A percentile compares a stretch with the other conserved stretches of the same genome.
These are phyloP conservation scores for Spermophilus dauricus DNA, from an alignment of 2,113 vertebrate species.

Conservation along the genomic window DNA sequence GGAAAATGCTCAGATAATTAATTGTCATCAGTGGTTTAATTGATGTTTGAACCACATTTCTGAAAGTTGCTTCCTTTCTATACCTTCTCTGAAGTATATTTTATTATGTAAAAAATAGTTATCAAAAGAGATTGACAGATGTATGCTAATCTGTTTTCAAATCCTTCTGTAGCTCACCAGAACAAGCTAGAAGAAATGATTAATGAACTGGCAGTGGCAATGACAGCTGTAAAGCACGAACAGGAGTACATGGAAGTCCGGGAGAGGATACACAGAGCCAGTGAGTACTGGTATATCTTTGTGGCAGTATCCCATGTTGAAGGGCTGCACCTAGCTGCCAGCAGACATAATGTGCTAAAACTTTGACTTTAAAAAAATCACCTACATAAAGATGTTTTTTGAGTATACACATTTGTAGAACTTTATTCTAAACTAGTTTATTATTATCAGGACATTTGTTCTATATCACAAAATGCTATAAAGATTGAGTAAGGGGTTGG, in stretches of 20 bases:
- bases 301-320: rapidly evolving
- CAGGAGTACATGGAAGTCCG: slow-evolving; percentile 99
- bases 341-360: not conserved
- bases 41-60: not conserved
- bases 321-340: no score
- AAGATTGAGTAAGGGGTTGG: not conserved
- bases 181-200: slow-evolving; percentile 99
- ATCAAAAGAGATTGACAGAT: not conserved
- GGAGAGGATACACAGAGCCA: slow-evolving; percentile 99
- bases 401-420: not conserved
- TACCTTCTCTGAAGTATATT: not conserved
- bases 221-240: slow-evolving; percentile 99
- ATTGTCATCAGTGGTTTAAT: not conserved
- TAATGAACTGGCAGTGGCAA: slow-evolving; percentile 97
- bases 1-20: slow-evolving; percentile 28
- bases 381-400: not conserved
- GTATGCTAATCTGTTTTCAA: not conserved
- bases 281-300: slow-evolving; percentile 85
- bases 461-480: not conserved
- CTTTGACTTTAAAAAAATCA: not conserved
- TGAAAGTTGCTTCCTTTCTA: not conserved
- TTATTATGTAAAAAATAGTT: not conserved
- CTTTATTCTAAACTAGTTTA: not conserved
- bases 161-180: slow-evolving; percentile 93
- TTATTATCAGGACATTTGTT: not conserved